Percentiles rank a stretch among this genome's conserved stretches.
phyloP scores from a whole-genome alignment of 1,140 invertebrate species.

The Drosophila auraria region DNA sequence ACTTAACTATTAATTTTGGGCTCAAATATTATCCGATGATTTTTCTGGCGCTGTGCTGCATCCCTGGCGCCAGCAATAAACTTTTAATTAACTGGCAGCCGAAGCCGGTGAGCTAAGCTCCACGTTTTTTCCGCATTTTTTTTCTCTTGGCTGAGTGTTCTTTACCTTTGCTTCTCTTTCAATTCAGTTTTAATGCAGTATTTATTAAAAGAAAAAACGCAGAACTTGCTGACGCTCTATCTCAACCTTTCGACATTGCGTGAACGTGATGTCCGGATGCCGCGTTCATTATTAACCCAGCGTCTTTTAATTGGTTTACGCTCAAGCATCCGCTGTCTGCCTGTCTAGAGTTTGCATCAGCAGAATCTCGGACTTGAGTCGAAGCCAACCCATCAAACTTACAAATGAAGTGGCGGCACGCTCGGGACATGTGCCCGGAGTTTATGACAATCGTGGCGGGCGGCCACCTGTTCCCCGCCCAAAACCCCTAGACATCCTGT shows the following conservation, averaged over 20 bases:
- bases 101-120: slow-evolving; percentile 33
- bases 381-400: slow-evolving; percentile 50
- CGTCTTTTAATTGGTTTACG: slow-evolving; percentile 62
- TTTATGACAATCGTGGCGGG: slow-evolving; percentile 74
- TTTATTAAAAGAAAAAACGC: slow-evolving; percentile 43
- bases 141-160: slow-evolving; percentile 2
- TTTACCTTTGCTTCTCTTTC: slow-evolving; percentile 31
- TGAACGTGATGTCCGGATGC: slow-evolving; percentile 46
- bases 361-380: slow-evolving; percentile 18
- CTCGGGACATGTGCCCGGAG: slow-evolving; percentile 59
- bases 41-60: slow-evolving; percentile 14
- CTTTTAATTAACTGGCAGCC: slow-evolving; percentile 63
- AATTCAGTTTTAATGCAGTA: slow-evolving; percentile 58
- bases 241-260: slow-evolving; percentile 33
- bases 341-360: slow-evolving; percentile 20
- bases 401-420: slow-evolving; percentile 64
- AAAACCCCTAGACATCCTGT: not conserved
- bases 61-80: slow-evolving; percentile 42
- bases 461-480: slow-evolving; percentile 47
- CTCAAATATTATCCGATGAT: slow-evolving; percentile 5
- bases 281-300: slow-evolving; percentile 42
- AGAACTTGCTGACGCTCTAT: slow-evolving; percentile 30
- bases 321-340: slow-evolving; percentile 23
- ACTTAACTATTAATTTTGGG: not conserved
- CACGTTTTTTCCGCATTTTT: not conserved